phyloP scores from a whole-genome alignment of 2,888 invertebrate genomes.

The Lottia scabra region DNA sequence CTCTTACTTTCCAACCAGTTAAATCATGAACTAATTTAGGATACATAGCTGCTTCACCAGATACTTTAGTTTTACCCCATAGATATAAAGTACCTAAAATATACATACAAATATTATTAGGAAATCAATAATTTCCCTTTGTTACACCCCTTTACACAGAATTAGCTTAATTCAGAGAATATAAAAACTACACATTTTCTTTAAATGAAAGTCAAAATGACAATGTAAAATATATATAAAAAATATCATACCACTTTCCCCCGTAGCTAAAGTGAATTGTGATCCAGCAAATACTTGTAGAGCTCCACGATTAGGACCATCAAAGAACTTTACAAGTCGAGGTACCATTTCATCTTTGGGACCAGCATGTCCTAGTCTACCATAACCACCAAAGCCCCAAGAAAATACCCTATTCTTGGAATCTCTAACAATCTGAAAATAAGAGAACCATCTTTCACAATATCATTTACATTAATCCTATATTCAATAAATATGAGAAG shows the following conservation, averaged over 20 bases:
- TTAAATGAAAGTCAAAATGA: too few relatives aligned
- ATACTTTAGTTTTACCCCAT: constrained; percentile 92
- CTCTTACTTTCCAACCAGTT: constrained; percentile 91
- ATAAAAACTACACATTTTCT: too few relatives aligned
- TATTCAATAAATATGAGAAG: too few relatives aligned
- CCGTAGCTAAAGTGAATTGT: constrained; percentile 87
- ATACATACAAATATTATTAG: background rate
- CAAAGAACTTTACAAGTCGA: constrained; percentile 88
- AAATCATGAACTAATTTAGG: constrained; percentile 94
- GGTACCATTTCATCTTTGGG: constrained; percentile 90
- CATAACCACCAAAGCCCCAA: constrained; percentile 97
- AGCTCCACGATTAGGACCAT: constrained; percentile 85
- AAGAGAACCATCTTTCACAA: too few relatives aligned
- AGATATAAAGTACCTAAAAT: constrained; percentile 77
- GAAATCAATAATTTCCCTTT: too few relatives aligned
- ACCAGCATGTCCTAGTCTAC: constrained; percentile 91
- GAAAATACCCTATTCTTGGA: constrained; percentile 89
- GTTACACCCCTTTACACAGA: too few relatives aligned
- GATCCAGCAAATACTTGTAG: constrained; percentile 86
- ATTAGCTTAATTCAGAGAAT: too few relatives aligned
- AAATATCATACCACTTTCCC: constrained; percentile 75
- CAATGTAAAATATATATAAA: background rate
- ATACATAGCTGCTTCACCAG: constrained; percentile 96
- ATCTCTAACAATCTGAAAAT: constrained; percentile 82
- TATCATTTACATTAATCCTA: too few relatives aligned